phyloP scores from a whole-genome alignment of 2,113 vertebrate genomes.

The Aythya baeri region DNA sequence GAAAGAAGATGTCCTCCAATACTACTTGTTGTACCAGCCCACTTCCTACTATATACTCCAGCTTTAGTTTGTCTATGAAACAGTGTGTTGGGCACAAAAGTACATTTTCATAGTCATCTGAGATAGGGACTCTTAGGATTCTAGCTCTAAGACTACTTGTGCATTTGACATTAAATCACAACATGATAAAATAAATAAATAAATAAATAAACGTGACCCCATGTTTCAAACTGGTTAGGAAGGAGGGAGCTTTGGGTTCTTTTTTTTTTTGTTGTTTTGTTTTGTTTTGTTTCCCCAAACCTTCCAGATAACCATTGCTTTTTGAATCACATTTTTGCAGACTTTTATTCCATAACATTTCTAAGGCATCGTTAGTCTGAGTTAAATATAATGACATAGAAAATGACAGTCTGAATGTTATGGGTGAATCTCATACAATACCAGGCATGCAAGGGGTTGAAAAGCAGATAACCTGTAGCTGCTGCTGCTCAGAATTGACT shows the following conservation, averaged over 20 bases:
- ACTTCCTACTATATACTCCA: not conserved
- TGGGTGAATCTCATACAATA: not conserved
- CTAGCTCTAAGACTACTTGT: not conserved
- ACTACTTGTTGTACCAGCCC: not conserved
- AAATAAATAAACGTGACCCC: accelerated
- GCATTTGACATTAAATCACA: not conserved
- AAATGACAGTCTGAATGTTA: not conserved
- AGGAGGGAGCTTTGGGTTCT: not conserved
- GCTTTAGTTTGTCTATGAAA: not conserved
- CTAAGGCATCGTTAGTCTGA: not conserved
- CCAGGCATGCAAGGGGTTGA: not conserved
- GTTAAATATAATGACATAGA: not conserved
- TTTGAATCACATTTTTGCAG: not conserved
- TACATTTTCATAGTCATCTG: not conserved
- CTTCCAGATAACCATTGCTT: not conserved
- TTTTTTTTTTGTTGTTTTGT: accelerated
- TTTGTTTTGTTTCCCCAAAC: not conserved
- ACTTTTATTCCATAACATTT: not conserved
- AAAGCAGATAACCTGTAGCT: not conserved
- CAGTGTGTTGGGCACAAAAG: accelerated
- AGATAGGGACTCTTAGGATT: accelerated
- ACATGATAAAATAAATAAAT: not conserved
- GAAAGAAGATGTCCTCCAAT: not conserved
- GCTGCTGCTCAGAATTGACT: not conserved
- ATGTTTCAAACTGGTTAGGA: not conserved